Evolutionary conservation across 2,888 invertebrate species (phyloP).

Genomic region (Pherbina coryleti): DNA sequence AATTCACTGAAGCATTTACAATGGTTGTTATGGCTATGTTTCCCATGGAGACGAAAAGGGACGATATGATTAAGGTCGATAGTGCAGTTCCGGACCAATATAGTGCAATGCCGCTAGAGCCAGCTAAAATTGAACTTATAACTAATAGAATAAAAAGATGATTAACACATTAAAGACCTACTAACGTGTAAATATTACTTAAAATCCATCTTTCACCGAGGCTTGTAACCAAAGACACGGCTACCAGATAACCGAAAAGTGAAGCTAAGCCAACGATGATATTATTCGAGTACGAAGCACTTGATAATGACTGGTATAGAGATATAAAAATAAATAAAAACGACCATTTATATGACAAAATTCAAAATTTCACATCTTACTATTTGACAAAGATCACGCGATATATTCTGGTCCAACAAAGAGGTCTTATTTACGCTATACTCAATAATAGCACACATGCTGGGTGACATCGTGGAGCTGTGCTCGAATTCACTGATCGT

Average conservation of each 20-base stretch:
- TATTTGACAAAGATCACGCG: no score
- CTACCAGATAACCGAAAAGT: slow-evolving; percentile 74
- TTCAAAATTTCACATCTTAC: no score
- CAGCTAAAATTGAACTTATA: slow-evolving; percentile 67
- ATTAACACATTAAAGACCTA: neutral
- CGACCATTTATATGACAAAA: no score
- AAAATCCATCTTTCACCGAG: slow-evolving; percentile 71
- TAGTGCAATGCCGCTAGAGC: slow-evolving; percentile 70
- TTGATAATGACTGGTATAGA: no score
- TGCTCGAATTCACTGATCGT: slow-evolving; percentile 73
- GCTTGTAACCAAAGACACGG: slow-evolving; percentile 70
- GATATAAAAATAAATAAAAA: no score
- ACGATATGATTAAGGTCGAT: slow-evolving; percentile 71
- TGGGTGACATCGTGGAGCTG: slow-evolving; percentile 46
- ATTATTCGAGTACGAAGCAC: slow-evolving; percentile 76
- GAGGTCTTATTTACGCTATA: slow-evolving; percentile 63
- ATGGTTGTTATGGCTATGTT: slow-evolving; percentile 52
- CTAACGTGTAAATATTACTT: slow-evolving; percentile 60
- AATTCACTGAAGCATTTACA: slow-evolving; percentile 50
- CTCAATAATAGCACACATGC: slow-evolving; percentile 64
- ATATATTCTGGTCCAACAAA: no score
- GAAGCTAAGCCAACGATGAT: slow-evolving; percentile 75
- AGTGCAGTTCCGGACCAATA: slow-evolving; percentile 71
- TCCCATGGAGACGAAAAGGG: slow-evolving; percentile 68
- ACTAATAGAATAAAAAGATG: slow-evolving; percentile 49